These are phyloP conservation scores for Dasyprocta punctata DNA, from an alignment of 2,113 vertebrate species.

Conservation along the genomic window DNA sequence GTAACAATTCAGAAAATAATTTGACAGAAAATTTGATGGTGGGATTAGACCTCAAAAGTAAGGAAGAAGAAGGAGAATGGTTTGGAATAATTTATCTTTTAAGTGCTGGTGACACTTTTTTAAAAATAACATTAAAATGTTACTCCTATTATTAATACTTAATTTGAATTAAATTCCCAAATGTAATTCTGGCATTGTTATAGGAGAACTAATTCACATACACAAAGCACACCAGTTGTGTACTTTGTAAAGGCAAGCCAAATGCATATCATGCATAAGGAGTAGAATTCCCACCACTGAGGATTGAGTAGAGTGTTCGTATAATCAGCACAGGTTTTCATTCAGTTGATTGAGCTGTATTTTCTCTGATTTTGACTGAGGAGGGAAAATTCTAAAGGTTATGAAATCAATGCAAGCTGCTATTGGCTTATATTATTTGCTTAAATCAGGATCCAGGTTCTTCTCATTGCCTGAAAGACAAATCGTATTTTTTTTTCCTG, in stretches of 20 bases:
- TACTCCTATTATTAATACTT: conserved; percentile 47
- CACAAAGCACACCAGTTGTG: conserved; percentile 58
- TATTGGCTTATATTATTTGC: conserved; percentile 66
- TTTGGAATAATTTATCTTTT: conserved; percentile 30
- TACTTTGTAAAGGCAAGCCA: conserved; percentile 54
- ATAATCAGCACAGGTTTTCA: conserved; percentile 49
- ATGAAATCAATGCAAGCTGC: conserved; percentile 59
- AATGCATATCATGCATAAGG: not conserved
- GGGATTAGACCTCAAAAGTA: not conserved
- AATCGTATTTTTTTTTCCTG: conserved; percentile 47
- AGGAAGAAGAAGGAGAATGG: not conserved
- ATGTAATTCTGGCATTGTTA: conserved; percentile 53
- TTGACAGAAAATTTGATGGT: conserved; percentile 40
- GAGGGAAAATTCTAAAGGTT: conserved; percentile 43
- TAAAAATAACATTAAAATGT: not conserved
- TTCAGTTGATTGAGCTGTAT: conserved; percentile 43
- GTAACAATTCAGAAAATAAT: conserved; percentile 53
- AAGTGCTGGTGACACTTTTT: conserved; percentile 44
- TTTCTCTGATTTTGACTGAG: conserved; percentile 38
- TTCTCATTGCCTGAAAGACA: conserved; percentile 66
- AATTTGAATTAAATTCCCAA: conserved; percentile 63
- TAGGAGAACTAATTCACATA: conserved; percentile 44
- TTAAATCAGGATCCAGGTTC: conserved; percentile 63
- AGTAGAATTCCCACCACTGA: conserved; percentile 49
- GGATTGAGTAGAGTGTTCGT: conserved; percentile 39